Evolutionary conservation across 2,888 invertebrate genomes (phyloP).

Genomic region (Plebejus argus): DNA sequence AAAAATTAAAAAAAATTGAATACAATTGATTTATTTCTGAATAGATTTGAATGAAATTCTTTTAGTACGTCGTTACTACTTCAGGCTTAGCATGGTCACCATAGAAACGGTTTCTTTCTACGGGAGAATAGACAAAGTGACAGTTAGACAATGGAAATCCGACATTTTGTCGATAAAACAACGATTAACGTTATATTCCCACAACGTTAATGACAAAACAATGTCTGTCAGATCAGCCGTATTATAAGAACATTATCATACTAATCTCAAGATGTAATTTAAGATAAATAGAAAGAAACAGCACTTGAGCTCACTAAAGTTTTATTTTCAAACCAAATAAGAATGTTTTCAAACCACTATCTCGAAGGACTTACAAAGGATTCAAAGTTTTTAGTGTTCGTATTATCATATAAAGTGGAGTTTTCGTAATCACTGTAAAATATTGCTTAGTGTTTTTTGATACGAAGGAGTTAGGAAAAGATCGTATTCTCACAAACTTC

Average conservation of each 20-base stretch:
- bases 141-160: no score
- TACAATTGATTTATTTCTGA: no score
- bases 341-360: conserved; percentile 3
- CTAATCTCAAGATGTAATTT: background rate
- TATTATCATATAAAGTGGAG: conserved; percentile 14
- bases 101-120: no score
- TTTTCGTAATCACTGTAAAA: conserved; percentile 13
- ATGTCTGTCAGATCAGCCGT: background rate
- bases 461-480: background rate
- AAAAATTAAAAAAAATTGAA: no score
- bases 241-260: background rate
- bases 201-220: background rate
- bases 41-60: no score
- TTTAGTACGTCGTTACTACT: no score
- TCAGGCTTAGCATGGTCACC: no score
- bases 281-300: background rate
- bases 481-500: background rate
- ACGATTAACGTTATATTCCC: no score
- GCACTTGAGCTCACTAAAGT: background rate
- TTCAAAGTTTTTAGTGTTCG: conserved; percentile 6
- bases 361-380: conserved; percentile 11
- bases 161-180: no score
- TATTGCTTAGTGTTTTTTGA: conserved; percentile 1
- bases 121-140: no score
- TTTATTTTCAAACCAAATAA: conserved; percentile 14